Evolutionary conservation across 2,113 vertebrate genomes (phyloP).

Genomic region (Hoplias malabaricus): DNA sequence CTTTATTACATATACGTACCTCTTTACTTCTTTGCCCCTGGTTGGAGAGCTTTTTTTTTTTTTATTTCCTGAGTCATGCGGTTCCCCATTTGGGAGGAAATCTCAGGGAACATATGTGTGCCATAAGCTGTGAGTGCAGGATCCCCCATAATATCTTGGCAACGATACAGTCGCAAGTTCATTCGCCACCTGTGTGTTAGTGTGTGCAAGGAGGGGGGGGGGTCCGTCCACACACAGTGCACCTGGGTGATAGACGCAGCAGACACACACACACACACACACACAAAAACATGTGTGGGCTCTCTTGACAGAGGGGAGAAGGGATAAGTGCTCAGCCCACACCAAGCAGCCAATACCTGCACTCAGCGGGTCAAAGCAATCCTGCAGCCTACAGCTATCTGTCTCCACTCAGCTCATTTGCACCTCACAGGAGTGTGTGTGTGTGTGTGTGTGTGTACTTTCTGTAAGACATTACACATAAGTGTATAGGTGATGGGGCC

Average conservation of each 20-base stretch:
- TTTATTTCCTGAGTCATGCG: slow-evolving; percentile 49
- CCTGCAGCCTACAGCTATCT: slow-evolving; percentile 39
- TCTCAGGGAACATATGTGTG: slow-evolving; percentile 50
- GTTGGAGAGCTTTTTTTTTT: slow-evolving; percentile 32
- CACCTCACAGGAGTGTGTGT: slow-evolving; percentile 28
- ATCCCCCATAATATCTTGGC: slow-evolving; percentile 52
- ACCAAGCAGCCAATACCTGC: slow-evolving; percentile 35
- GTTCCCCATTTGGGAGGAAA: slow-evolving; percentile 31
- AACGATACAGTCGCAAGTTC: slow-evolving; percentile 39
- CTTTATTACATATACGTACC: slow-evolving; percentile 34
- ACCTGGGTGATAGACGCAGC: not conserved
- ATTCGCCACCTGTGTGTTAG: slow-evolving; percentile 38
- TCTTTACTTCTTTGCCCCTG: slow-evolving; percentile 33
- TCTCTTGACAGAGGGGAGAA: slow-evolving; percentile 34
- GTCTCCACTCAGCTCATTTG: slow-evolving; percentile 45
- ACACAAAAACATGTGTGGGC: slow-evolving; percentile 28
- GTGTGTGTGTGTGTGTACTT: not conserved
- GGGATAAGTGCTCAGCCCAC: slow-evolving; percentile 43
- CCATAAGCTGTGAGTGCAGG: slow-evolving; percentile 44
- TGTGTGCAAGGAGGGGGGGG: not conserved
- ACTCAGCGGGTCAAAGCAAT: slow-evolving; percentile 50
- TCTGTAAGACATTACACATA: slow-evolving; percentile 32
- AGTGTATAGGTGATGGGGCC: slow-evolving; percentile 10
- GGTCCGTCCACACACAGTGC: not conserved
- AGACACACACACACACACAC: not conserved